Conservation (phyloP, 2,888 invertebrate species). For the Pollenia amentaria region DNA sequence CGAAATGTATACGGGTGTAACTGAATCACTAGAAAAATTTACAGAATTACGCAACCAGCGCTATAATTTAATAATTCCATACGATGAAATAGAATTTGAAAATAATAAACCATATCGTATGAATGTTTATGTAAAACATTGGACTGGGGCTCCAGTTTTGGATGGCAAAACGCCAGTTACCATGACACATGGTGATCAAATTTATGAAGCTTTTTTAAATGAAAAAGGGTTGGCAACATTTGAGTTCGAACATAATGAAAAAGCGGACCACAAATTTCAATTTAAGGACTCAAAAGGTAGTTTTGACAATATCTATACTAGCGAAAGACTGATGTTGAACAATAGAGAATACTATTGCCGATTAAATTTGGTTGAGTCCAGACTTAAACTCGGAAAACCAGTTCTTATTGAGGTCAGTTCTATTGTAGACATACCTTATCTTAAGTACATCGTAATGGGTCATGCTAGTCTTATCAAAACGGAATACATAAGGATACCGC, state of each 20-base stretch:
- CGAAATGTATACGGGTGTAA: conserved; percentile 92
- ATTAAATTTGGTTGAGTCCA: neutral
- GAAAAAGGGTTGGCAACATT: conserved; percentile 34
- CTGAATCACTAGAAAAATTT: conserved; percentile 90
- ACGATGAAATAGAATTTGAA: conserved; percentile 33
- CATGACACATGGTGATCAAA: conserved; percentile 45
- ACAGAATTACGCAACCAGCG: neutral
- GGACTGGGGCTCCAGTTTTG: conserved; percentile 38
- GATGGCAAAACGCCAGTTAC: conserved; percentile 39
- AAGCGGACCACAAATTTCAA: conserved; percentile 35
- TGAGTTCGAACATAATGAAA: conserved; percentile 76
- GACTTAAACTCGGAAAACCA: conserved; percentile 43
- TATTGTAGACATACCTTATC: conserved; percentile 44
- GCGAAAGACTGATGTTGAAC: neutral
- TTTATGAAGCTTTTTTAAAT: conserved; percentile 35
- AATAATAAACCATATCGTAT: conserved; percentile 44
- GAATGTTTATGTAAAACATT: conserved; percentile 42
- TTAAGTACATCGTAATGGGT: conserved; percentile 52
- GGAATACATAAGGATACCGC: conserved; percentile 34
- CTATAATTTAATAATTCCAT: conserved; percentile 17
- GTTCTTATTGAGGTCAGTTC: conserved; percentile 51
- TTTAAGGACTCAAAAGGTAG: conserved; percentile 4
- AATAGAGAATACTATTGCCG: conserved; percentile 49
- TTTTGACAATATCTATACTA: conserved; percentile 15
- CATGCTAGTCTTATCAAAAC: conserved; percentile 39